Percentiles rank a stretch among this genome's conserved stretches.
Conservation (phyloP, 2,888 invertebrate genomes). For the Harmothoe impar region DNA sequence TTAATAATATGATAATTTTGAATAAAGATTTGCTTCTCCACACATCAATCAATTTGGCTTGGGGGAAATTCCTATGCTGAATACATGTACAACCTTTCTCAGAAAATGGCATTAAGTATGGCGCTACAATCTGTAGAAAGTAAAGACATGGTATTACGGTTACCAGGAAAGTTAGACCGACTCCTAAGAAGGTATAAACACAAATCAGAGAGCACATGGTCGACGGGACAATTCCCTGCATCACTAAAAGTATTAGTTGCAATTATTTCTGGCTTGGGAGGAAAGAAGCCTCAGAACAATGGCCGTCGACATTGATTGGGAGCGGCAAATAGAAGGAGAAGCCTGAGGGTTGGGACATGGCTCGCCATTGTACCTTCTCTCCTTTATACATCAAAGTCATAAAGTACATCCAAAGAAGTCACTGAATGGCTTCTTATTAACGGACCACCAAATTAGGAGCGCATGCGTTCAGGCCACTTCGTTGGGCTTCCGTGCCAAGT, state of each 20-base stretch:
- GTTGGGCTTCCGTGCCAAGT: not conserved
- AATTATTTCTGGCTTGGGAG: not conserved
- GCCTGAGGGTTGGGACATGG: not conserved
- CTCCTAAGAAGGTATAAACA: no score
- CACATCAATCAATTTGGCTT: no score
- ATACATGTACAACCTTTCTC: no score
- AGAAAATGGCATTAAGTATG: no score
- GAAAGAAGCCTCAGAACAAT: not conserved
- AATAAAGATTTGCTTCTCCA: no score
- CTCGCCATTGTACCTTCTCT: not conserved
- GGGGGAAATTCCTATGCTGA: no score
- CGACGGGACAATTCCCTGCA: not conserved
- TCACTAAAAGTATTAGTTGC: constrained; percentile 11
- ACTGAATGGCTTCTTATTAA: not conserved
- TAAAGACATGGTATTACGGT: no score
- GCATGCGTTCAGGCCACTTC: not conserved
- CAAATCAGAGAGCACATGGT: not conserved
- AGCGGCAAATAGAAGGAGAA: not conserved
- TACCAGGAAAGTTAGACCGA: no score
- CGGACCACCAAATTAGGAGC: not conserved
- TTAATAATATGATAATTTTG: no score
- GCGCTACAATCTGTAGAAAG: no score
- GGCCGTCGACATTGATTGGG: not conserved
- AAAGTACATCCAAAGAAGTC: not conserved
- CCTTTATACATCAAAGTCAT: constrained; percentile 8